Evolutionary conservation across 2,888 invertebrate species (phyloP).

Genomic region (Acronicta psi): DNA sequence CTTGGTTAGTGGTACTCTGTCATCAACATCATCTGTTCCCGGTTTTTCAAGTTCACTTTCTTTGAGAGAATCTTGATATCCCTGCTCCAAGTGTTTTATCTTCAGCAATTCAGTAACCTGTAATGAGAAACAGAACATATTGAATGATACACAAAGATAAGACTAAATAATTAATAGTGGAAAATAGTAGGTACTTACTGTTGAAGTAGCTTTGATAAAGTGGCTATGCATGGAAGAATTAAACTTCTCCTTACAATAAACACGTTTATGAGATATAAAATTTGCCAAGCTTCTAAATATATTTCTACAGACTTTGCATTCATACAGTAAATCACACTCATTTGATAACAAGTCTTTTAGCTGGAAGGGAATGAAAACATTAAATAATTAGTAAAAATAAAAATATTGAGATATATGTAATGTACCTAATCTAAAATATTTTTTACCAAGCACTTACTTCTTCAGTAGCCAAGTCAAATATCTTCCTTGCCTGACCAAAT

Average conservation of each 20-base stretch:
- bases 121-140: conserved; percentile 38
- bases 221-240: conserved; percentile 81
- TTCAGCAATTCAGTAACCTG: conserved; percentile 82
- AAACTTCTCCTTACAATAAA: conserved; percentile 92
- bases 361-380: conserved; percentile 78
- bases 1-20: conserved; percentile 82
- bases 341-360: conserved; percentile 92
- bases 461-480: conserved; percentile 93
- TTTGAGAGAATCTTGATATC: conserved; percentile 78
- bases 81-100: conserved; percentile 84
- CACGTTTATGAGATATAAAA: conserved; percentile 96
- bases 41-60: conserved; percentile 55
- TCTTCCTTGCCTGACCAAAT: conserved; percentile 91
- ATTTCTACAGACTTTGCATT: conserved; percentile 96
- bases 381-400: background rate
- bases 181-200: conserved; percentile 72
- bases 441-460: conserved; percentile 88
- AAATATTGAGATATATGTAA: too few relatives aligned
- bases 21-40: conserved; percentile 63
- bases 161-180: conserved; percentile 1
- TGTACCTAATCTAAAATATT: background rate
- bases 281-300: conserved; percentile 96
- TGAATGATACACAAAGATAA: background rate
- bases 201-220: conserved; percentile 79
- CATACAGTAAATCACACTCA: conserved; percentile 96